phyloP scores from a whole-genome alignment of 2,797 vertebrate species.

The Diplodus puntazzo region DNA sequence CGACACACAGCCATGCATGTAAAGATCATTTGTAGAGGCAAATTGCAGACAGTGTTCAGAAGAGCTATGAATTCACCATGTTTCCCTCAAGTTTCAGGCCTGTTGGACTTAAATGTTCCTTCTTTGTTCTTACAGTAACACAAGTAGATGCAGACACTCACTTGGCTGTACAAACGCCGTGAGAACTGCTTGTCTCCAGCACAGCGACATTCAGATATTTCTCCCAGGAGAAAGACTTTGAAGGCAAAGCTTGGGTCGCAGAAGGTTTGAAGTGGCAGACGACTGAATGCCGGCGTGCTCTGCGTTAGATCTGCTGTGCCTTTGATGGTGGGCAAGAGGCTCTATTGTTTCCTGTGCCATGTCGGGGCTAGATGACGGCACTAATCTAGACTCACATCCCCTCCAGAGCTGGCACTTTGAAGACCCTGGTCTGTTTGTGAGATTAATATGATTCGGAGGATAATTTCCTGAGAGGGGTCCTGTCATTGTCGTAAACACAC shows the following conservation, averaged over 20 bases:
- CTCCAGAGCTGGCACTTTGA: slow-evolving; percentile 73
- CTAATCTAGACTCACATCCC: slow-evolving; percentile 75
- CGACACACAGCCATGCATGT: neutral
- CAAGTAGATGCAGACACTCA: neutral
- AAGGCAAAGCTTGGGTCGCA: slow-evolving; percentile 27
- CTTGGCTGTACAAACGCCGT: neutral
- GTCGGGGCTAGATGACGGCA: slow-evolving; percentile 46
- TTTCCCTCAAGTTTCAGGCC: neutral
- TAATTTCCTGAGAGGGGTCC: slow-evolving; percentile 68
- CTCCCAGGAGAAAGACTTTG: slow-evolving; percentile 57
- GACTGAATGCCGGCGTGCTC: slow-evolving; percentile 16
- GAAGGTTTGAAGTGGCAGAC: slow-evolving; percentile 70
- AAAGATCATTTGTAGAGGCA: neutral
- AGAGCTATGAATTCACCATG: neutral
- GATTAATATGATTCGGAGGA: slow-evolving; percentile 67
- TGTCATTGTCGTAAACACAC: slow-evolving; percentile 43
- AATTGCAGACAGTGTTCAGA: neutral
- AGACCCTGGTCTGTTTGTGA: slow-evolving; percentile 67
- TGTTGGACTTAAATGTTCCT: neutral
- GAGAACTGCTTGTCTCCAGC: neutral
- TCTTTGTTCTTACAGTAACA: neutral
- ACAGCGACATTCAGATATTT: neutral
- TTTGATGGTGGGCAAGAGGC: slow-evolving; percentile 77
- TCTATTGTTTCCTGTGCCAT: slow-evolving; percentile 70
- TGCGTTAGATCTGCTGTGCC: slow-evolving; percentile 63